These are phyloP conservation scores for Prionailurus bengalensis DNA, from an alignment of 2,113 vertebrate species.

Conservation along the genomic window DNA sequence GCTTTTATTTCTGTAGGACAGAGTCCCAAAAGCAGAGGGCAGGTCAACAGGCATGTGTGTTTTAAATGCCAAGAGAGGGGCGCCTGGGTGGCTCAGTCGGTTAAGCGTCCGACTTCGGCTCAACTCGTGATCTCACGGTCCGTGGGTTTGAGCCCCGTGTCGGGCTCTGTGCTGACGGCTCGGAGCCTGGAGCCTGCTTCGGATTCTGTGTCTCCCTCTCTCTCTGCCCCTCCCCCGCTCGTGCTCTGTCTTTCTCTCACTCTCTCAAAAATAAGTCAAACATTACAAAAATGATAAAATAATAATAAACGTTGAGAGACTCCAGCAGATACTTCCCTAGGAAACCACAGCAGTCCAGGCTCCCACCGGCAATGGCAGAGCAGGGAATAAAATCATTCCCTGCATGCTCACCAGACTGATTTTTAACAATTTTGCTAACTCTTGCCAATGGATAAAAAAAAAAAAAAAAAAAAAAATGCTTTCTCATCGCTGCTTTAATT, in stretches of 20 bases:
- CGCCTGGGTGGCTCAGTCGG: too few relatives aligned
- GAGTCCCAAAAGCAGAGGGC: not conserved
- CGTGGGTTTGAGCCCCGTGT: fast-evolving
- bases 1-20: not conserved
- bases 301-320: not conserved
- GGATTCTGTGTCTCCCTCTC: too few relatives aligned
- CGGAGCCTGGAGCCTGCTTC: too few relatives aligned
- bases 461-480: not conserved
- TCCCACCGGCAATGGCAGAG: not conserved
- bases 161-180: too few relatives aligned
- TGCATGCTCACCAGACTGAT: not conserved
- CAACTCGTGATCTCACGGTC: too few relatives aligned
- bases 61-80: not conserved
- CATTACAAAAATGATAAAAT: too few relatives aligned
- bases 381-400: not conserved
- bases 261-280: too few relatives aligned
- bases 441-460: not conserved
- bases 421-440: not conserved
- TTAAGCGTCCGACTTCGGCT: too few relatives aligned
- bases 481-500: not conserved
- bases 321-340: not conserved
- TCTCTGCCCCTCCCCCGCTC: too few relatives aligned
- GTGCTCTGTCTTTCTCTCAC: too few relatives aligned
- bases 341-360: too few relatives aligned
- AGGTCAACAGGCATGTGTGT: not conserved